These are phyloP conservation scores for Aradophagus sp. DNA, from an alignment of 1,140 invertebrate species.

Conservation along the genomic window DNA sequence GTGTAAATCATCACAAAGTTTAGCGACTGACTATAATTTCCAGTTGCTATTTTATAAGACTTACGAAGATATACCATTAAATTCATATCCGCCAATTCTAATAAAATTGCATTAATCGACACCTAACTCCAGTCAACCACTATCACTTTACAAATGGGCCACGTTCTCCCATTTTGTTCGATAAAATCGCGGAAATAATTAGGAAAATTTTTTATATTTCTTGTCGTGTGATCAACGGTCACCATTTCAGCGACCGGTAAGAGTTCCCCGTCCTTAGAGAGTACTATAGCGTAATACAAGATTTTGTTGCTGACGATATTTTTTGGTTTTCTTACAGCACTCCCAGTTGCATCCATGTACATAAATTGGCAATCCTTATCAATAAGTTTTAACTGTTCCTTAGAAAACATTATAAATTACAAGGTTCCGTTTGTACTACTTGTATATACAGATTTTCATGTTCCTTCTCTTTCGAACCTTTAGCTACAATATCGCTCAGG, in stretches of 20 bases:
- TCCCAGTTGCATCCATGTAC: conserved; percentile 17
- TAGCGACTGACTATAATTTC: conserved; percentile 4
- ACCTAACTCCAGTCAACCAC: conserved; percentile 31
- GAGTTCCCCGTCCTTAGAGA: neutral
- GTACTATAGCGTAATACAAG: conserved; percentile 12
- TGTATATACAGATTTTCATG: too few relatives aligned
- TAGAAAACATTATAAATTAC: neutral
- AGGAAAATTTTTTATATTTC: conserved; percentile 10
- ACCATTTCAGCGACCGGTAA: conserved; percentile 19
- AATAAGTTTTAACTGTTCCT: conserved; percentile 1
- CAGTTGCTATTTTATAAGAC: neutral
- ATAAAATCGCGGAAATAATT: conserved; percentile 2
- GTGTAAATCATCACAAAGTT: conserved; percentile 27
- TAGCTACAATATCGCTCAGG: conserved; percentile 8
- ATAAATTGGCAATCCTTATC: neutral
- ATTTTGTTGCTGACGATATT: neutral
- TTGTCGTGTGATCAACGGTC: conserved; percentile 1
- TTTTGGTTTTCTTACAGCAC: conserved; percentile 5
- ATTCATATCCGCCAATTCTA: conserved; percentile 12
- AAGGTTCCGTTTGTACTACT: too few relatives aligned
- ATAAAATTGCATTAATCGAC: neutral
- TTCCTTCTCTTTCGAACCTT: neutral
- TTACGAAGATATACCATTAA: conserved; percentile 10
- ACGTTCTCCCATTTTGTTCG: neutral
- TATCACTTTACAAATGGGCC: conserved; percentile 12